These are phyloP conservation scores for Limnephilus marmoratus DNA, from an alignment of 2,888 invertebrate species.

Conservation along the genomic window DNA sequence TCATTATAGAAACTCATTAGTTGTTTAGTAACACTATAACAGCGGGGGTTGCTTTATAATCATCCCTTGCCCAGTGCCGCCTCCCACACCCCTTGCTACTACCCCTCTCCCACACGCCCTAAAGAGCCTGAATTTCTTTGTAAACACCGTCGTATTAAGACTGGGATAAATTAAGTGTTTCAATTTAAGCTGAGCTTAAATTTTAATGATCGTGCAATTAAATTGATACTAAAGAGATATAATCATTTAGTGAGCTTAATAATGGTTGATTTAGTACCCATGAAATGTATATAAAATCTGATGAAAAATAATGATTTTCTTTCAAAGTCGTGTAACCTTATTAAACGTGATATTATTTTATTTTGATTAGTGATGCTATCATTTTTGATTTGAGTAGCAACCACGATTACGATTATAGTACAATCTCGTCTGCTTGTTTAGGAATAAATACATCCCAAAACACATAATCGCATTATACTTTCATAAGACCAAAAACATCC, in stretches of 20 bases:
- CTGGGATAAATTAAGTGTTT: constrained; percentile 2
- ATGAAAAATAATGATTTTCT: background rate
- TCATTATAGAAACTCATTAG: constrained; percentile 27
- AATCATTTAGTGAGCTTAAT: background rate
- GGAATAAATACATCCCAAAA: too few relatives aligned
- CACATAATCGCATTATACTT: too few relatives aligned
- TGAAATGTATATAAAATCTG: background rate
- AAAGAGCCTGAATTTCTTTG: background rate
- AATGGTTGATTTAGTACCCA: background rate
- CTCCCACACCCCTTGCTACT: background rate
- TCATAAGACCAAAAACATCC: too few relatives aligned
- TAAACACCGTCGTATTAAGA: background rate
- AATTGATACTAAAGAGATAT: background rate
- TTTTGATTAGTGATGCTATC: background rate
- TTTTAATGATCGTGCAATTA: background rate
- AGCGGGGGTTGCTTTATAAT: constrained; percentile 6
- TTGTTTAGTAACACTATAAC: constrained; percentile 17
- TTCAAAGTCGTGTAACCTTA: background rate
- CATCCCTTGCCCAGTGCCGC: constrained; percentile 17
- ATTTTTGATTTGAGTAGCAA: background rate
- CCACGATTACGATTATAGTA: background rate
- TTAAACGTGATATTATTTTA: background rate
- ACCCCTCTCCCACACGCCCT: background rate
- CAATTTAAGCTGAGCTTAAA: background rate
- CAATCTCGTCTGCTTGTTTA: too few relatives aligned